Evolutionary conservation across 2,888 invertebrate genomes (phyloP).

Genomic region (Acleris cristana): DNA sequence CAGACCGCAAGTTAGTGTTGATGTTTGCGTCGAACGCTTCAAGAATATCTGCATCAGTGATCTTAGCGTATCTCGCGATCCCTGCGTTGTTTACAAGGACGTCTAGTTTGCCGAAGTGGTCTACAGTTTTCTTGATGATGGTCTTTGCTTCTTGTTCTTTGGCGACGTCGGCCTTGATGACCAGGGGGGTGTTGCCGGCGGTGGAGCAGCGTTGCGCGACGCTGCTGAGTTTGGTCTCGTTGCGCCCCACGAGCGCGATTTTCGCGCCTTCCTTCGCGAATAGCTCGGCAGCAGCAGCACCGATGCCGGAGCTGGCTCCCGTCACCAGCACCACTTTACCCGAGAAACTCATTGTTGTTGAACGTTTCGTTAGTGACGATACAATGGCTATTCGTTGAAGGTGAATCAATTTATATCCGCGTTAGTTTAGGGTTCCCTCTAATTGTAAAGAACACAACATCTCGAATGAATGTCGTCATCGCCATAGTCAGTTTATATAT

Average conservation of each 20-base stretch:
- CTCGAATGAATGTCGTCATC: too few relatives aligned
- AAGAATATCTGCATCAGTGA: slow-evolving; percentile 42
- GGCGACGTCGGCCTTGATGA: slow-evolving; percentile 49
- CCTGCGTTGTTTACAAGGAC: slow-evolving; percentile 55
- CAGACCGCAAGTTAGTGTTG: slow-evolving; percentile 51
- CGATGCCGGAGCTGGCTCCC: slow-evolving; percentile 66
- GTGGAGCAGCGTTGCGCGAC: slow-evolving; percentile 52
- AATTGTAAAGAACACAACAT: too few relatives aligned
- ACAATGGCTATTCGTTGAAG: too few relatives aligned
- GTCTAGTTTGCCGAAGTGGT: slow-evolving; percentile 50
- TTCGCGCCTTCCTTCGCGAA: slow-evolving; percentile 58
- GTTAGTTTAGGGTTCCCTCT: too few relatives aligned
- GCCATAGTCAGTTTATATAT: too few relatives aligned
- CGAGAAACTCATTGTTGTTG: slow-evolving; percentile 52
- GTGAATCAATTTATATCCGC: too few relatives aligned
- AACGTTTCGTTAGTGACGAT: too few relatives aligned
- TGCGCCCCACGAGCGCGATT: slow-evolving; percentile 60
- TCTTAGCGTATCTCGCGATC: slow-evolving; percentile 35
- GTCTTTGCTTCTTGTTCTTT: slow-evolving; percentile 46
- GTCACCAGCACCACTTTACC: slow-evolving; percentile 62
- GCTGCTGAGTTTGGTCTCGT: slow-evolving; percentile 52
- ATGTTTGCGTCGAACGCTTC: slow-evolving; percentile 50
- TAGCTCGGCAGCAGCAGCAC: slow-evolving; percentile 50
- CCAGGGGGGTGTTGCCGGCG: slow-evolving; percentile 43
- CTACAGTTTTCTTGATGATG: slow-evolving; percentile 46